Evolutionary conservation across 2,113 vertebrate genomes (phyloP), one percentile per base, ranked within the genome.

Genomic region (Muntiacus reevesi): DNA sequence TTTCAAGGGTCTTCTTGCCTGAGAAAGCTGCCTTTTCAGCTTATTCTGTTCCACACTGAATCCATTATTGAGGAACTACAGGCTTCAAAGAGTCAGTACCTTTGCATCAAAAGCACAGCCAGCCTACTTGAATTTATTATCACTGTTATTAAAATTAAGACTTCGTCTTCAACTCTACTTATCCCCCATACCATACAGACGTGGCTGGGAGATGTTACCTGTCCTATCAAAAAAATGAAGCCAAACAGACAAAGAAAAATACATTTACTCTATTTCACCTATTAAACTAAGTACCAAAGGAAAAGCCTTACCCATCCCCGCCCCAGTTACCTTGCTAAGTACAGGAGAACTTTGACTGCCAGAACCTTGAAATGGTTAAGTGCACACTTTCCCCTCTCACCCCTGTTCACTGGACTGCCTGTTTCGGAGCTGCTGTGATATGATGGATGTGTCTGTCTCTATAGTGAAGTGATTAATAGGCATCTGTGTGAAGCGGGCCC

Each of bases 391-490:
- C 57, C 67, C 92, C 79, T 92, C 59, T 93, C 96, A 27, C 67
- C 71, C 84, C 59, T 57, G 45, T 45, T 98, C 94, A 84, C 91
- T 84, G 93, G 67, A 15, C 89, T 96, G 76, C 84, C 92, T 95
- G 82, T 93, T 96, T 98, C 59, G 2, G 88, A 85, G 96, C 97
- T 87, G 88, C 97, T 92, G 94, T 94, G 96, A 95, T 96, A 97
- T 98, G 94, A 98, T 98, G 95, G 93, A 98, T 98, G 97, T 94
- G 96, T 94, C 96, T 98, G 95, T 98, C 98, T 98, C 96, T 97
- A 97, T 79, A 98, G 97, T 94, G 78, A 60, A 97, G 93, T 98
- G 98, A 98, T 99, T 98, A 98, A 96, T 87, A 98, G 91, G 83
- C 93, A 98, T 97, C 98, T 98, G 95, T 97, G 98, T 95, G 94